A percentile compares a stretch with the other conserved stretches of the same genome.
Conservation (phyloP, 2,888 invertebrate genomes). For the Electrophaes corylata region DNA sequence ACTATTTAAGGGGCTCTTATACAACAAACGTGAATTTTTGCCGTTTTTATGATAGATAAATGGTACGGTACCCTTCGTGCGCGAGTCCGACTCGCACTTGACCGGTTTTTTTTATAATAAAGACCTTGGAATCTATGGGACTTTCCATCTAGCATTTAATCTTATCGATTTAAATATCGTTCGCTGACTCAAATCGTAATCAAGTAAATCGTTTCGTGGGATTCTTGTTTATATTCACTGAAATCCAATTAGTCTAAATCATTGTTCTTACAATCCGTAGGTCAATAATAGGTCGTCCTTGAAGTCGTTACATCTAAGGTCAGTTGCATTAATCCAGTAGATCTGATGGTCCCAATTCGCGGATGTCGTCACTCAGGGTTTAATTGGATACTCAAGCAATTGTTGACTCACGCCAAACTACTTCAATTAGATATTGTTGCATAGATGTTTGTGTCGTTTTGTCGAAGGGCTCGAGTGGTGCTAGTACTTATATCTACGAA, state of each 20-base stretch:
- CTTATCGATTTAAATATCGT: no score
- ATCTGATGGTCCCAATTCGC: conserved; percentile 33
- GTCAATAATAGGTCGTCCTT: conserved; percentile 13
- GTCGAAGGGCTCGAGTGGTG: conserved; percentile 1
- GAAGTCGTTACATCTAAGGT: conserved; percentile 10
- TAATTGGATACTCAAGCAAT: conserved; percentile 47
- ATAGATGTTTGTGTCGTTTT: neutral
- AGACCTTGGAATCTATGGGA: no score
- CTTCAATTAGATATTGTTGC: conserved; percentile 11
- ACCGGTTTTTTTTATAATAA: no score
- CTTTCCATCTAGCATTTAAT: no score
- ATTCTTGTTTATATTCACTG: neutral
- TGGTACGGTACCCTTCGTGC: no score
- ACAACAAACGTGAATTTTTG: no score
- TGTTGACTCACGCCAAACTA: conserved; percentile 33
- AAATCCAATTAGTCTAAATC: neutral
- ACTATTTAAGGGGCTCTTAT: no score
- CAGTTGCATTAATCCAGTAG: conserved; percentile 30
- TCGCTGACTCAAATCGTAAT: no score
- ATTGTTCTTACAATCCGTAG: neutral
- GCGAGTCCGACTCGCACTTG: no score
- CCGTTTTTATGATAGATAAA: no score
- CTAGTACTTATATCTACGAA: neutral
- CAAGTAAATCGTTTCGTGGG: neutral
- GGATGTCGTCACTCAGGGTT: conserved; percentile 36